Evolutionary conservation across 1,140 invertebrate genomes (phyloP), one percentile per base, ranked within the genome.

Genomic region (Bombus breviceps): DNA sequence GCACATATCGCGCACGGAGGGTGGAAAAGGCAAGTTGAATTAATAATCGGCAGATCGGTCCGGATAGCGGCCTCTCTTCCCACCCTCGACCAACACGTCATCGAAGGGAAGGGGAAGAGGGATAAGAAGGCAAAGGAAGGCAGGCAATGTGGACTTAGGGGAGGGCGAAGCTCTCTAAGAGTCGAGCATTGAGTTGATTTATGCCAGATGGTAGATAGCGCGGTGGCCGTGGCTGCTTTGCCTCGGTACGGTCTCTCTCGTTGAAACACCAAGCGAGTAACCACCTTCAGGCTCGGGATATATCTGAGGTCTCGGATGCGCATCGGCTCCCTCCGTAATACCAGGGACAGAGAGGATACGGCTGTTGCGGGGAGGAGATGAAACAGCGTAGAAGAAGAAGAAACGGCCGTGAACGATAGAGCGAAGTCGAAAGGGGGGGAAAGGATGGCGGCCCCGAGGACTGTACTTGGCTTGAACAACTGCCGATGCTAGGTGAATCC

Each of bases 191-290:
- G 92, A 93, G 92, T 94, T 94, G 93, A 94, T 94, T 94, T 94
- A 94, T 93, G 91, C 93, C 92, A 94, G 93, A 94, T 94, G 92
- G 91, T 91, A 94, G 93, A 94, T 94, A 94, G 88, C 85, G 83
- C 81, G 76, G 88, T 78, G 89, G 86, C 83, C 79, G 75, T 89
- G 88, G 88, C 88, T 92, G 91, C 90, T 92, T 93, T 92, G 90
- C 92, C 88, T 89, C 73, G 83, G 80, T 87, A 82, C 71, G 69
- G 72, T 86, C 88, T 72, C 89, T 88, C 89, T 81, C 86, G 88
- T 41, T 84, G 78, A n/a, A 88, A 84, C 79, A 88, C 79, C 72
- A 47, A 86, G 71, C 80, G 78, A 82, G 81, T 72, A 76, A 86
- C 81, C 87, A 90, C 89, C 91, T 91, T 90, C 89, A n/a, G 89